Conservation (phyloP, 2,797 vertebrate genomes). For the Channa striata region DNA sequence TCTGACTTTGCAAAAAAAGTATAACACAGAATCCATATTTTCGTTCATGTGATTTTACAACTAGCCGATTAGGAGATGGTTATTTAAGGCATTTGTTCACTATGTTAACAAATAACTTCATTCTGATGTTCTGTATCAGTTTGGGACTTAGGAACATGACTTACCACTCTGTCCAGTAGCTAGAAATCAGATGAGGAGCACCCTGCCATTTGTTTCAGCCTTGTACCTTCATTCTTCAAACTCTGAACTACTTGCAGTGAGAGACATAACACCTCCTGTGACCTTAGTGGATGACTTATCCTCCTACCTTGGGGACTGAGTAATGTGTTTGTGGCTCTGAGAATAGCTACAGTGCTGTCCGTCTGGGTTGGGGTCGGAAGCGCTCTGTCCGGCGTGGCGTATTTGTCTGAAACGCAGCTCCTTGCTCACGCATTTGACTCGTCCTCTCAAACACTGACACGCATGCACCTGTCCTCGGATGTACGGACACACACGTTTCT, state of each 20-base stretch:
- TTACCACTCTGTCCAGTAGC: conserved; percentile 30
- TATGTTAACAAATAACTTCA: conserved; percentile 49
- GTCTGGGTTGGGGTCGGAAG: conserved; percentile 48
- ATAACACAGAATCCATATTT: conserved; percentile 28
- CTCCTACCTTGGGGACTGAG: conserved; percentile 72
- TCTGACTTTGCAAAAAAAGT: conserved; percentile 23
- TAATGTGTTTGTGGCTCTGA: conserved; percentile 71
- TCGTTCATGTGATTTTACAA: conserved; percentile 23
- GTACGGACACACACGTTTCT: conserved; percentile 37
- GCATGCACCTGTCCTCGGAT: conserved; percentile 16
- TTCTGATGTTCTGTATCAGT: conserved; percentile 33
- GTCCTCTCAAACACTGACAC: conserved; percentile 26
- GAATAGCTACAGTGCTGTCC: conserved; percentile 66
- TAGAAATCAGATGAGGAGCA: conserved; percentile 32
- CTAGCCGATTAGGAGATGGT: conserved; percentile 44
- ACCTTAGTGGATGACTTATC: conserved; percentile 77
- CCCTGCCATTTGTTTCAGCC: conserved; percentile 50
- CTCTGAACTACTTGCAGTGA: conserved; percentile 64
- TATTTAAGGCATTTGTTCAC: conserved; percentile 57
- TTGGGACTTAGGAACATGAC: conserved; percentile 45
- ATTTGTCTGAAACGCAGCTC: conserved; percentile 70
- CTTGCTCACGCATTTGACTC: conserved; percentile 38
- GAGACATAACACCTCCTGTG: conserved; percentile 67
- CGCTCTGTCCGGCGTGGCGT: conserved; percentile 17
- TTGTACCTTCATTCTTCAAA: conserved; percentile 65